Conservation (phyloP, 2,113 vertebrate species). For the Erinaceus europaeus region DNA sequence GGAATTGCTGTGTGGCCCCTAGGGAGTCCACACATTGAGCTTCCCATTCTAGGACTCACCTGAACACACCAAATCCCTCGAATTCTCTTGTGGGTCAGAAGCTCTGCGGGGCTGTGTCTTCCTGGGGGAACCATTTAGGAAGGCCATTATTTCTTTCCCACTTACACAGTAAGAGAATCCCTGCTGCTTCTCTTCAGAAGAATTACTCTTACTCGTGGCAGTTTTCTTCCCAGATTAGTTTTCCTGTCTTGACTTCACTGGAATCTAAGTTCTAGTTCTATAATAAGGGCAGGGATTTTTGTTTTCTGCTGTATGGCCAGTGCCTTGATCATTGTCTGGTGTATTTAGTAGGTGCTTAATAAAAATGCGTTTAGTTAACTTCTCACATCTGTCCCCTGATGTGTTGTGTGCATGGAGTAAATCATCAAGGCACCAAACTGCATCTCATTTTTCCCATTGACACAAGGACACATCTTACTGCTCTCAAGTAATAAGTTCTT, state of each 20-base stretch:
- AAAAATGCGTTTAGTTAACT: slow-evolving; percentile 42
- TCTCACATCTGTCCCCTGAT: slow-evolving; percentile 12
- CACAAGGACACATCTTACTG: neutral
- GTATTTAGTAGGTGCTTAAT: slow-evolving; percentile 35
- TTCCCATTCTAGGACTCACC: neutral
- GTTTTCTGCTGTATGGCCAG: neutral
- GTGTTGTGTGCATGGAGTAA: neutral
- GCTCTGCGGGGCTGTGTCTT: neutral
- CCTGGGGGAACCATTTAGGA: too few relatives aligned
- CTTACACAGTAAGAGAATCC: neutral
- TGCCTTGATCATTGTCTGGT: neutral
- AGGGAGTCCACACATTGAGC: neutral
- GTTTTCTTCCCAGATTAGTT: neutral
- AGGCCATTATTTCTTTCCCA: too few relatives aligned
- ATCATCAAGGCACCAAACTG: neutral
- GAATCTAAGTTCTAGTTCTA: neutral
- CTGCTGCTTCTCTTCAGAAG: neutral
- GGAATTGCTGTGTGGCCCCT: too few relatives aligned
- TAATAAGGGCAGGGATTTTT: neutral
- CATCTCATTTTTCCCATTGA: neutral
- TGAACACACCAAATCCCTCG: neutral
- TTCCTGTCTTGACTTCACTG: neutral
- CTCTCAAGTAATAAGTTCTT: neutral
- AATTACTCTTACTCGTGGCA: neutral
- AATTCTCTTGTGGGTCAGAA: neutral